Conservation (phyloP, 2,888 invertebrate genomes). For the Perithous albicinctus region DNA sequence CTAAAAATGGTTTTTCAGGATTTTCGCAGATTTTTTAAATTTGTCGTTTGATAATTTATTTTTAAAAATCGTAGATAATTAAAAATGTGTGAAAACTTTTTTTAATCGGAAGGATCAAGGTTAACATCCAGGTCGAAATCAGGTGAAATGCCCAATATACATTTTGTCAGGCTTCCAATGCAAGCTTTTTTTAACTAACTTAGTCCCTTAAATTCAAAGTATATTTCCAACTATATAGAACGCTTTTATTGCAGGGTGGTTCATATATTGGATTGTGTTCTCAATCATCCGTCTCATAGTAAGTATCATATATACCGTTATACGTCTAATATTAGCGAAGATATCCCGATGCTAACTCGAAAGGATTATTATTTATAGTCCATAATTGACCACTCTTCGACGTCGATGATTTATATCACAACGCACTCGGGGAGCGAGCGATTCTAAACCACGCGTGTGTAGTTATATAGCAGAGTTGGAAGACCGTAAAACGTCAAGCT, state of each 20-base stretch:
- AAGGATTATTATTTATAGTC: slow-evolving; percentile 77
- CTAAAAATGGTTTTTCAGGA: too few species aligned
- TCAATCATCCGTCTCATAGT: slow-evolving; percentile 8
- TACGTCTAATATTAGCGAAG: slow-evolving; percentile 49
- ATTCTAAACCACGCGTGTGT: slow-evolving; percentile 43
- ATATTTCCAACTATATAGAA: not conserved
- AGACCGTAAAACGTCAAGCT: slow-evolving; percentile 61
- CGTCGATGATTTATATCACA: slow-evolving; percentile 71
- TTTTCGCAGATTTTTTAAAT: too few species aligned
- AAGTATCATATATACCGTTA: slow-evolving; percentile 26
- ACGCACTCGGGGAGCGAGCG: slow-evolving; percentile 31
- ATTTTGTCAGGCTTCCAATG: too few species aligned
- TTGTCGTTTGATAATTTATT: too few species aligned
- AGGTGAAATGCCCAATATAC: too few species aligned
- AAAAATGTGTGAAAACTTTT: too few species aligned
- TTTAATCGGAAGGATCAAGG: too few species aligned
- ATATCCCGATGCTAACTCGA: slow-evolving; percentile 72
- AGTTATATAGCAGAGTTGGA: slow-evolving; percentile 23
- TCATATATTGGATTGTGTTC: slow-evolving; percentile 17
- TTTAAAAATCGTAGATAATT: too few species aligned
- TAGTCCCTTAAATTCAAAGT: too few species aligned
- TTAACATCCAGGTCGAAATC: too few species aligned
- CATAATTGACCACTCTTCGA: slow-evolving; percentile 72
- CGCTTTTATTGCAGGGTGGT: slow-evolving; percentile 20
- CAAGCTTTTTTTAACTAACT: too few species aligned